These are phyloP conservation scores for Nipponia nippon DNA, from an alignment of 2,113 vertebrate genomes.

Conservation along the genomic window DNA sequence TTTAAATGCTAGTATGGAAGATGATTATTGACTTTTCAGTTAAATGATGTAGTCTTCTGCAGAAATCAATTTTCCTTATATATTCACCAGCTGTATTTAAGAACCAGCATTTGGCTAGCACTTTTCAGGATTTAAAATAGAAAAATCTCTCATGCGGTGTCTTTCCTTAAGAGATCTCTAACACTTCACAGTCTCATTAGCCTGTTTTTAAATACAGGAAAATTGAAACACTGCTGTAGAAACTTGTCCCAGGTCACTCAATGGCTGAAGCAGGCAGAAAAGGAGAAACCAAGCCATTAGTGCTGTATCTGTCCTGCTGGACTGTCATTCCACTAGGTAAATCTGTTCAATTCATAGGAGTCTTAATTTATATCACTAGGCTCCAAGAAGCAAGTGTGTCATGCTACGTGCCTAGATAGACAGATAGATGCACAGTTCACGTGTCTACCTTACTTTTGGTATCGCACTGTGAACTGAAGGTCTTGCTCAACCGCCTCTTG, in stretches of 20 bases:
- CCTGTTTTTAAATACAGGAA: neutral
- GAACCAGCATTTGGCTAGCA: slow-evolving; percentile 40
- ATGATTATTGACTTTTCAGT: slow-evolving; percentile 25
- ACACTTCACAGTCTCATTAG: neutral
- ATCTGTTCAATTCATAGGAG: neutral
- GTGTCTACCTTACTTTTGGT: neutral
- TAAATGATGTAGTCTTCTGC: neutral
- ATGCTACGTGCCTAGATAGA: neutral
- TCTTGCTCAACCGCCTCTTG: neutral
- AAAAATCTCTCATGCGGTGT: neutral
- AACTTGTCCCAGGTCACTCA: neutral
- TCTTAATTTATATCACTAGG: neutral
- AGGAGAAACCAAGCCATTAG: neutral
- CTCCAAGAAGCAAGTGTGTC: neutral
- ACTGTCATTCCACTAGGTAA: neutral
- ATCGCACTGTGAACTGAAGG: neutral
- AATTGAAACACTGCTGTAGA: neutral
- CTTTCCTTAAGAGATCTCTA: slow-evolving; percentile 11
- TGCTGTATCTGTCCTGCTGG: neutral
- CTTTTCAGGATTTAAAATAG: slow-evolving; percentile 39
- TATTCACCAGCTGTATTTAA: slow-evolving; percentile 36
- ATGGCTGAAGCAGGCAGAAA: neutral
- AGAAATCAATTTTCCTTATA: slow-evolving; percentile 25
- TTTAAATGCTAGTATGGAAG: neutral
- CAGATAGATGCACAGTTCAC: neutral